These are phyloP conservation scores for Cochlearius cochlearius DNA, from an alignment of 2,113 vertebrate species.

Conservation along the genomic window DNA sequence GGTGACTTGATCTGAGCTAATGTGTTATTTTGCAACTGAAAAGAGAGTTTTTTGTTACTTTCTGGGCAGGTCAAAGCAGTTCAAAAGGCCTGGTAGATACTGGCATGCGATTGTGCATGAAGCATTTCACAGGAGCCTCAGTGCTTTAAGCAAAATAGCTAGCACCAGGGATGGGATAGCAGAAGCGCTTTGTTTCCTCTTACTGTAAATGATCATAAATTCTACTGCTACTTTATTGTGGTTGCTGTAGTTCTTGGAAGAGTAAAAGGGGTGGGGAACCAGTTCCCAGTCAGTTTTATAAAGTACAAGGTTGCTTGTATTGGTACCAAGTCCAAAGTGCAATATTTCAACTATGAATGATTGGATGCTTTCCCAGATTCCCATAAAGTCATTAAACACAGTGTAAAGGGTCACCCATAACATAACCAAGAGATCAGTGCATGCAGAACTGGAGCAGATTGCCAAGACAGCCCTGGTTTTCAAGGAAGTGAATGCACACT, in stretches of 20 bases:
- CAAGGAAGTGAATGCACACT: background rate
- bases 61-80: background rate
- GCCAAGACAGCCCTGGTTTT: background rate
- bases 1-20: background rate
- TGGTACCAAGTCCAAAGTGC: constrained; percentile 44
- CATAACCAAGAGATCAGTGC: background rate
- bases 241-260: constrained; percentile 47
- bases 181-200: constrained; percentile 33
- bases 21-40: background rate
- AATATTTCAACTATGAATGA: constrained; percentile 51
- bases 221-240: constrained; percentile 49
- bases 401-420: constrained; percentile 22
- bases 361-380: constrained; percentile 53
- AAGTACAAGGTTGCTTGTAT: constrained; percentile 51
- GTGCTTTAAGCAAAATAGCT: background rate
- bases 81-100: background rate
- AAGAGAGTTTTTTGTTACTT: background rate
- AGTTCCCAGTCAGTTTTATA: constrained; percentile 42
- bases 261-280: background rate
- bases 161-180: background rate
- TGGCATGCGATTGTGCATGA: background rate
- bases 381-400: constrained; percentile 50
- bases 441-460: background rate
- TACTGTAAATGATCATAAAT: constrained; percentile 60
- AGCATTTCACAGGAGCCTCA: background rate